Evolutionary conservation across 2,797 vertebrate species (phyloP), one percentile per base, ranked within the genome.

Genomic region (Orientallactaga sibirica): DNA sequence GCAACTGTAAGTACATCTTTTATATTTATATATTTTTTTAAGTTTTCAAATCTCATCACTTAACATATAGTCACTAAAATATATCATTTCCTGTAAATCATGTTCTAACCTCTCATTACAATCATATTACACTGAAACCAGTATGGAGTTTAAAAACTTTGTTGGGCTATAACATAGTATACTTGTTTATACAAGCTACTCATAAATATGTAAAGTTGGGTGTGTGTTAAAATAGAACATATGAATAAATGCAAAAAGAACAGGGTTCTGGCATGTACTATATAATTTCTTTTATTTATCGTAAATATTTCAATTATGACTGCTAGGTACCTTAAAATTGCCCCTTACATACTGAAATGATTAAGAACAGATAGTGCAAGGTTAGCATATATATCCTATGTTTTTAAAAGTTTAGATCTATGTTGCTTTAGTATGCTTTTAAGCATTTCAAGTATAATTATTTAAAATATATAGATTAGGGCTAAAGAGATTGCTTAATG

Each of bases 281-380:
- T 74, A 24, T 82, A 41, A 61, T 87, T 64, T 88, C 20, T 94
- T 90, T 80, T 93, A 83, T 93, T 84, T 43, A 79, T 87, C 79
- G 7, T 76, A 96, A 94, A 91, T 92, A 66, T 29, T 91, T 93
- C 58, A 75, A 14, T 93, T 77, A 84, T 86, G 64, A 74, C 61
- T 94, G 58, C 10, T 92, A 93, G 79, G 16, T 70, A 75, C 61
- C 85, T 94, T 84, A 88, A 77, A 93, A 75, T 87, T 90, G 37
- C 5, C 27, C 87, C 86, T 62, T 37, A 24, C 71, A 86, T 80
- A 58, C 37, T 86, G 75, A 24, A 89, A 12, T 94, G 71, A 96
- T 95, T 93, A 94, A 94, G 62, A 93, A 64, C 37, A 92, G 91
- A 93, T 29, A 80, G 18, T 83, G 74, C 33, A 94, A 90, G 52